phyloP scores from a whole-genome alignment of 2,113 vertebrate species.

The Mionectes macconnelli region DNA sequence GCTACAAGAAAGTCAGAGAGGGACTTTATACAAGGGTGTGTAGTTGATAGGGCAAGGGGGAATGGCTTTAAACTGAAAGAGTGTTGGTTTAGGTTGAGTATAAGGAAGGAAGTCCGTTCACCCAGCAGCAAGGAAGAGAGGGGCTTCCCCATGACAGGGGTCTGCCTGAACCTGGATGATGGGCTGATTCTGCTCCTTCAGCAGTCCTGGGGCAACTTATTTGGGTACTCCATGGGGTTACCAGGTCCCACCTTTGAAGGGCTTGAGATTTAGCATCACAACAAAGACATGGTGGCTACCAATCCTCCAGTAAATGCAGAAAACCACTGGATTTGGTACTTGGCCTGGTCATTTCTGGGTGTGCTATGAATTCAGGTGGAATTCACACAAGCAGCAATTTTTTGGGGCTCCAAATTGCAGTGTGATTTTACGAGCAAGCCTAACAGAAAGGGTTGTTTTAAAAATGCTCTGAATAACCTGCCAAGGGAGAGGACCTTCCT shows the following conservation, averaged over 20 bases:
- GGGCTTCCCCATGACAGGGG: accelerated
- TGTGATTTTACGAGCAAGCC: background rate
- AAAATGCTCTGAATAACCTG: background rate
- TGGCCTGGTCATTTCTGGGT: background rate
- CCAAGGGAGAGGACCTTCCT: background rate
- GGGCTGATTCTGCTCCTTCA: background rate
- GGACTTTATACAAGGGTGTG: background rate
- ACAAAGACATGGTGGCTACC: background rate
- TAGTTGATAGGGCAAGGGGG: background rate
- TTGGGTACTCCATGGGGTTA: background rate
- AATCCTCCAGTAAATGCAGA: background rate
- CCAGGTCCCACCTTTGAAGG: background rate
- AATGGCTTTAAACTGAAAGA: background rate
- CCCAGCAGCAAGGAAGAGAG: background rate
- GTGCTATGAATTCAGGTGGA: background rate
- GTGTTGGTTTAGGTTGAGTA: background rate
- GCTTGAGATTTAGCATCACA: background rate
- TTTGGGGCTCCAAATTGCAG: accelerated
- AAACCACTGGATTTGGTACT: background rate
- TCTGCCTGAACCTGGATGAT: background rate
- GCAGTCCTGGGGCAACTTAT: background rate
- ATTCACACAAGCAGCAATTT: background rate
- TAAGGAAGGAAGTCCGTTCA: background rate
- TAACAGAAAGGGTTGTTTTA: background rate
- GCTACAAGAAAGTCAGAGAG: background rate